Base-by-base conservation (phyloP, 1,140 invertebrate genomes). In the Halesus radiatus region DNA sequence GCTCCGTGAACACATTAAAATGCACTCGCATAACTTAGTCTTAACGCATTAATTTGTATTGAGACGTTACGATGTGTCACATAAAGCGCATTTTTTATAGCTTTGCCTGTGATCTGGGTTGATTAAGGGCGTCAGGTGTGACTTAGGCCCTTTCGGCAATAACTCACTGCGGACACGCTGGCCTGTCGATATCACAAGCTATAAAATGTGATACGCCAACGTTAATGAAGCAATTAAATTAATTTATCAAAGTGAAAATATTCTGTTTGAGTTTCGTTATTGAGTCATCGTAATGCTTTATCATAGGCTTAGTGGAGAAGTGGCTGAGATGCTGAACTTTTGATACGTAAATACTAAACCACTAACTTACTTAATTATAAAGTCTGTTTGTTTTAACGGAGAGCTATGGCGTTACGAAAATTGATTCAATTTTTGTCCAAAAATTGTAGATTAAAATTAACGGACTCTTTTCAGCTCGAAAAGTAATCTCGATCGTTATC, bases 1-100 rank as follows among this genome's bases (percentile, higher is more conserved):
- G 58, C 20, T 20, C 13, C 18, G 58, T 50, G 22, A 10, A 23
- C 50, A 53, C 45, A 52, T 72, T 52, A 53, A 72, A 72, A 53
- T 50, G 45, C 68, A 53, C 22, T 72, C 68, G 10, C 37, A 52
- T 72, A 23, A 18, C 64, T 68, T 16, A 68, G 29, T 37, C 10
- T 16, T 10, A 18, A 53, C 18, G 45, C 45, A 72, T 50, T 50
- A 53, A 26, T 58, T 64, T 32, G 80, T 45, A 81, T 81, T 79
- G 76, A 81, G 60, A 75, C 80, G 75, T 81, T 76, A 74, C 73
- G 72, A 79, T 32, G 72, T 70, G 80, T 81, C 80, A 66, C 77
- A 76, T 81, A 81, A 79, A 81, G 62, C 73, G 60, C 52, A 56
- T 68, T 75, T 81, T 75, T 81, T 76, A 81, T 73, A 75, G 73